These are phyloP conservation scores for Bembecia ichneumoniformis DNA, from an alignment of 2,888 invertebrate species.

Conservation along the genomic window DNA sequence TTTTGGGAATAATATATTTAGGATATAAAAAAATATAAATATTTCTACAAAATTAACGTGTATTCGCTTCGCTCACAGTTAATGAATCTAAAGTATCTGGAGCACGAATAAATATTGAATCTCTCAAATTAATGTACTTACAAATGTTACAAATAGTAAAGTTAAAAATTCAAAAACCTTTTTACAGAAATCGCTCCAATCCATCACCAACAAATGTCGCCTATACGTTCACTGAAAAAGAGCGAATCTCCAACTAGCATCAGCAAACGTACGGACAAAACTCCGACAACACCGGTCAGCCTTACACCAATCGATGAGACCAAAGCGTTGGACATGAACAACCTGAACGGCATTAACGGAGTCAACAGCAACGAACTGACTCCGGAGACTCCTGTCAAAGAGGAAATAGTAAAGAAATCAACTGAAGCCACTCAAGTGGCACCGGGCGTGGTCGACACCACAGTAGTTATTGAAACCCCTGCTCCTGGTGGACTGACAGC, in stretches of 20 bases:
- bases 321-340: slow-evolving; percentile 50
- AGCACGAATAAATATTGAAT: no score
- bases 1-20: no score
- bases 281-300: slow-evolving; percentile 63
- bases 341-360: slow-evolving; percentile 29
- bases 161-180: slow-evolving; percentile 7
- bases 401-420: slow-evolving; percentile 59
- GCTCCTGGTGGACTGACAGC: slow-evolving; percentile 71
- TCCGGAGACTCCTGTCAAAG: slow-evolving; percentile 53
- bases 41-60: no score
- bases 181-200: slow-evolving; percentile 68
- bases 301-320: slow-evolving; percentile 67
- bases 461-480: slow-evolving; percentile 58
- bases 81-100: no score
- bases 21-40: no score
- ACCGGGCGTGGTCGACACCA: slow-evolving; percentile 71
- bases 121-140: no score
- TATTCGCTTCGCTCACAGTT: no score
- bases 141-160: no score
- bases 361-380: slow-evolving; percentile 52
- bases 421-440: slow-evolving; percentile 65
- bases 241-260: slow-evolving; percentile 64
- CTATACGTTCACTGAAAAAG: slow-evolving; percentile 64
- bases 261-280: slow-evolving; percentile 65
- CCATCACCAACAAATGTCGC: slow-evolving; percentile 69